These are phyloP conservation scores for Dicroscelio sp. DNA, from an alignment of 2,888 invertebrate species.

Conservation along the genomic window DNA sequence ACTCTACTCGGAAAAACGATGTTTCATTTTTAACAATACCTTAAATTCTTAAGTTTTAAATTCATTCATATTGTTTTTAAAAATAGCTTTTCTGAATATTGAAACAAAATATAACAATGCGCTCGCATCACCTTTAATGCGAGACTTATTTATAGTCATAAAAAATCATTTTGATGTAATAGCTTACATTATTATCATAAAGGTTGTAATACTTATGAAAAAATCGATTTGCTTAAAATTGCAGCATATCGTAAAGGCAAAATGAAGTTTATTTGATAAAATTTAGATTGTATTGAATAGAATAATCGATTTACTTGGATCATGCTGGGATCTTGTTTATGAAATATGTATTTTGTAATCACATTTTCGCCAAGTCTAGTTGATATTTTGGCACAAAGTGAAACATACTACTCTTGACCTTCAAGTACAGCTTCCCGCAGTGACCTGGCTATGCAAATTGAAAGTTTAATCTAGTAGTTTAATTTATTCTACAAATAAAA, in stretches of 20 bases:
- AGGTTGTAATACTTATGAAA: no score
- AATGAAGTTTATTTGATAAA: not conserved
- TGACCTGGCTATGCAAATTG: constrained; percentile 43
- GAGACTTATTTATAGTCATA: no score
- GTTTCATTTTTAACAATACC: no score
- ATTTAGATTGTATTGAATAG: not conserved
- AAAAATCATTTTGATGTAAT: no score
- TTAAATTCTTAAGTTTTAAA: no score
- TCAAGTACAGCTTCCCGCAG: constrained; percentile 50
- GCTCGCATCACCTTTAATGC: no score
- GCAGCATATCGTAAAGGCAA: not conserved
- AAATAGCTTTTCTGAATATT: no score
- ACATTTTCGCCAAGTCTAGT: constrained; percentile 27
- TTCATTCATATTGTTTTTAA: no score
- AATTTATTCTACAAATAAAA: constrained; percentile 18
- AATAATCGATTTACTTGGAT: not conserved
- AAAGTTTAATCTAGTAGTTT: constrained; percentile 28
- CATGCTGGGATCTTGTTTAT: not conserved
- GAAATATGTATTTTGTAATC: constrained; percentile 28
- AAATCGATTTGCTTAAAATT: no score
- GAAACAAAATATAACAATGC: no score
- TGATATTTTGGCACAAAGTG: constrained; percentile 48
- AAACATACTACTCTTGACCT: constrained; percentile 44
- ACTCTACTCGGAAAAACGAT: no score
- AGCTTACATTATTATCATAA: no score